Conservation (phyloP, 2,888 invertebrate genomes). For the Pherbina coryleti region DNA sequence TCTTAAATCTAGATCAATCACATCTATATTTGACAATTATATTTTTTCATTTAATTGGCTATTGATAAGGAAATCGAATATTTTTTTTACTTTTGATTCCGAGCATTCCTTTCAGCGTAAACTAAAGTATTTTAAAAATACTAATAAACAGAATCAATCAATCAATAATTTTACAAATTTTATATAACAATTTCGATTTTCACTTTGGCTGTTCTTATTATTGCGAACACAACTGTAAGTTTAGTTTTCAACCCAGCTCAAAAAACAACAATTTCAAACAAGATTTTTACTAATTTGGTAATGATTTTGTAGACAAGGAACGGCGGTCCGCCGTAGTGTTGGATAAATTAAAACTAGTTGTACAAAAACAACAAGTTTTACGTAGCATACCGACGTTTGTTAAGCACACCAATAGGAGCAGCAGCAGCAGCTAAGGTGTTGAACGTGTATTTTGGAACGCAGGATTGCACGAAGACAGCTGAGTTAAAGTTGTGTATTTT, state of each 20-base stretch:
- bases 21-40: too few relatives aligned
- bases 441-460: slow-evolving; percentile 37
- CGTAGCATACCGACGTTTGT: not conserved
- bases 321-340: not conserved
- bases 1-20: too few relatives aligned
- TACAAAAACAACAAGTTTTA: not conserved
- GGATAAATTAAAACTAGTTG: not conserved
- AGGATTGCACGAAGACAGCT: not conserved
- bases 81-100: too few relatives aligned
- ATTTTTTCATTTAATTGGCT: too few relatives aligned
- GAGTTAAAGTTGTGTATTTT: not conserved
- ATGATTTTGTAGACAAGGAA: slow-evolving; percentile 33
- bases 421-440: slow-evolving; percentile 10
- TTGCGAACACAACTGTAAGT: too few relatives aligned
- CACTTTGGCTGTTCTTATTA: too few relatives aligned
- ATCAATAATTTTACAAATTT: too few relatives aligned
- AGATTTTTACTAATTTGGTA: slow-evolving; percentile 43
- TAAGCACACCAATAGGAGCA: not conserved
- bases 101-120: too few relatives aligned
- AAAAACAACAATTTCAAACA: slow-evolving; percentile 31
- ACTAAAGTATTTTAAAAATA: too few relatives aligned
- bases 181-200: too few relatives aligned
- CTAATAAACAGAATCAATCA: too few relatives aligned
- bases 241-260: not conserved
- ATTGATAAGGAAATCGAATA: too few relatives aligned